Base-by-base conservation (phyloP, 1,140 invertebrate genomes). In the Zaprionus nigranus region DNA sequence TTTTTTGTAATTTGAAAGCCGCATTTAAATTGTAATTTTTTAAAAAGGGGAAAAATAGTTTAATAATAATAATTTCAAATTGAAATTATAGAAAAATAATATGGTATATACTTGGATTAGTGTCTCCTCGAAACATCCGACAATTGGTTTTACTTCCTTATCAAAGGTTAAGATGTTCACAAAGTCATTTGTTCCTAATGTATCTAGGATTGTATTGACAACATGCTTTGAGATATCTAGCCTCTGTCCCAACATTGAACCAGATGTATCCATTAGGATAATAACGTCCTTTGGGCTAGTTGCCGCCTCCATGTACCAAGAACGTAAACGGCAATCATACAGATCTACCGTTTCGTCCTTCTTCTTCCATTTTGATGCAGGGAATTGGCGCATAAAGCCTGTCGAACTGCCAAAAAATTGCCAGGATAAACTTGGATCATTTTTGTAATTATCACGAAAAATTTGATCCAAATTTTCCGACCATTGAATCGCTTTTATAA, bases 121-220 rank as follows among this genome's bases (percentile, higher is more conserved):
- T 51, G 95, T 96, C 73, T 97, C 95, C 85, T 95, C 95, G 94
- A 98, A 99, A 93, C 98, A 99, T n/a, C 95, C 95, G 38, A 98
- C 96, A 28, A 98, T 94, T 92, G 96, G 95, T 78, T 95, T 94
- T 1, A 96, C 96, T 53, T 94, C 94, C 65, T 97, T 96, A 65
- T 95, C 95, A 94, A 98, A 98, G 49, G 96, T 96, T 92, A 99
- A 96, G 64, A 99, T 97, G 93, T 99, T 99, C 75, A 99, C 98
- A 94, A 98, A 99, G 93, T 99, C 99, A 93, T 99, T 99, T 93
- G 99, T 98, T 67, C 97, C 98, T 22, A 99, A 95, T 0, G 99
- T 99, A 79, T 99, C 98, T 60, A 99, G 94, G 73, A 99, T 99
- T 79, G 98, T 98, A 63, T 97, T 96, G 43, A 99, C 97, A 17